phyloP scores from a whole-genome alignment of 92 coral and sea anemone genomes.

The Heliopora coerulea region DNA sequence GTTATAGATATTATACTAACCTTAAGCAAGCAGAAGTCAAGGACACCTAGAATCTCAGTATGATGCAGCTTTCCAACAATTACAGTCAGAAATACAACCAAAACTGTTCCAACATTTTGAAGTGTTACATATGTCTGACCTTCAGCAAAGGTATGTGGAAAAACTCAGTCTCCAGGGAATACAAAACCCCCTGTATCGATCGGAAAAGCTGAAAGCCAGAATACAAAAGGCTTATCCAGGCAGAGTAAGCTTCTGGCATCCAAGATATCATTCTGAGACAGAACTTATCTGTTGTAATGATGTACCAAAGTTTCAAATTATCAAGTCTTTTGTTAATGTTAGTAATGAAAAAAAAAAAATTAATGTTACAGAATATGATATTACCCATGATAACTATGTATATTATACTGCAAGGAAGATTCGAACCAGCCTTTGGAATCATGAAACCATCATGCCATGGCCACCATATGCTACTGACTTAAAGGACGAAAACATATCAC shows the following conservation, averaged over 20 bases:
- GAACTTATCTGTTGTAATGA: slow-evolving; percentile 53
- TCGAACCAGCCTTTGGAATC: slow-evolving; percentile 48
- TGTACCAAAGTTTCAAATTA: slow-evolving; percentile 49
- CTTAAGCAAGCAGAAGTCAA: slow-evolving; percentile 4
- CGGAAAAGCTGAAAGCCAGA: slow-evolving; percentile 48
- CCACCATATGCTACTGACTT: too few species aligned
- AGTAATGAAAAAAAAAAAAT: slow-evolving; percentile 25
- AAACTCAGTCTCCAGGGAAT: slow-evolving; percentile 29
- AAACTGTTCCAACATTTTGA: slow-evolving; percentile 29
- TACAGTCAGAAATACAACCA: too few species aligned
- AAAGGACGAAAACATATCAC: too few species aligned
- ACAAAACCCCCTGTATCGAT: slow-evolving; percentile 55
- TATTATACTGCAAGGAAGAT: slow-evolving; percentile 55
- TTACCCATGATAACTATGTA: slow-evolving; percentile 7
- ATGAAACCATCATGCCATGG: slow-evolving; percentile 33
- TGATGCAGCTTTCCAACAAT: too few species aligned
- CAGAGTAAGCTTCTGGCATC: slow-evolving; percentile 59
- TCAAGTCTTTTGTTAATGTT: slow-evolving; percentile 41
- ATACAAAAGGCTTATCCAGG: too few species aligned
- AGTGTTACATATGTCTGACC: slow-evolving; percentile 46
- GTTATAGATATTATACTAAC: slow-evolving; percentile 41
- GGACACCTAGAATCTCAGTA: too few species aligned
- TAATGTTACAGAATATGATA: slow-evolving; percentile 11
- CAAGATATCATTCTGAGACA: slow-evolving; percentile 40
- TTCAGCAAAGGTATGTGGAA: slow-evolving; percentile 40